A percentile compares a stretch with the other conserved stretches of the same genome.
Conservation (phyloP, 2,888 invertebrate genomes). For the Euclidia mi region DNA sequence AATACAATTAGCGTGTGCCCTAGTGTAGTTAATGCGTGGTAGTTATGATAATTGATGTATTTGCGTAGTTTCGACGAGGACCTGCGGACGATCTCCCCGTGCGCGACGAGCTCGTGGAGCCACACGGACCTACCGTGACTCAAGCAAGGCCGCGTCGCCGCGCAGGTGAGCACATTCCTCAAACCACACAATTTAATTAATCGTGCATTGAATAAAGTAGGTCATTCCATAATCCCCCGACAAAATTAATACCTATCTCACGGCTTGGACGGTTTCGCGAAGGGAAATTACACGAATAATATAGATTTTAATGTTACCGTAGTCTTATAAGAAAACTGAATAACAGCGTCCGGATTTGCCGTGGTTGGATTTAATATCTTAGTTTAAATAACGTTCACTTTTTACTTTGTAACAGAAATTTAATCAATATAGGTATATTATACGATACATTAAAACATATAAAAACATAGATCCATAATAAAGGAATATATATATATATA, state of each 20-base stretch:
- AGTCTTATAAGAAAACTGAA: no score
- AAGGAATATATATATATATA: no score
- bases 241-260: slow-evolving; percentile 42
- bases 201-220: slow-evolving; percentile 50
- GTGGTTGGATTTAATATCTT: no score
- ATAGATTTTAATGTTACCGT: no score
- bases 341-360: no score
- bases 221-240: slow-evolving; percentile 49
- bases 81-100: slow-evolving; percentile 92
- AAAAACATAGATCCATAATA: no score
- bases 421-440: no score
- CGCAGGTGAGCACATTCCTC: slow-evolving; percentile 51
- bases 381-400: no score
- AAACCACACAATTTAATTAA: slow-evolving; percentile 54
- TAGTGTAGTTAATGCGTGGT: no score
- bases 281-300: background rate
- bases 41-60: slow-evolving; percentile 25
- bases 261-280: slow-evolving; percentile 5
- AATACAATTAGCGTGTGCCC: no score
- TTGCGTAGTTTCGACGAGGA: slow-evolving; percentile 90
- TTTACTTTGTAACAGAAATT: no score
- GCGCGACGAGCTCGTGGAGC: slow-evolving; percentile 94
- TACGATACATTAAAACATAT: no score
- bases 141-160: slow-evolving; percentile 93
- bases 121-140: slow-evolving; percentile 94